phyloP scores from a whole-genome alignment of 2,797 vertebrate species.

The Salarias fasciatus region DNA sequence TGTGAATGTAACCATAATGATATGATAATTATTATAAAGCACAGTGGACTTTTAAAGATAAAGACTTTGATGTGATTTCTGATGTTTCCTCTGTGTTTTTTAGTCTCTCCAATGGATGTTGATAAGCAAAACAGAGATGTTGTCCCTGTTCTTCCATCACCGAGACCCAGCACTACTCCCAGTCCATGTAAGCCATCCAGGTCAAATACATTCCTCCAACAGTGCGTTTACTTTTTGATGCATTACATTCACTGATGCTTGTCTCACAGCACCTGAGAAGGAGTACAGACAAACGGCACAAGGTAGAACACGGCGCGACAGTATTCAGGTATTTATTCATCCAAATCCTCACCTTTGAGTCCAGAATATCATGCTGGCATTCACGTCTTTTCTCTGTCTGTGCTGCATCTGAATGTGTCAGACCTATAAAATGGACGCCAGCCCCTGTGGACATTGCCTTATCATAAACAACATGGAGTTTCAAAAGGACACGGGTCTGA shows the following conservation, averaged over 20 bases:
- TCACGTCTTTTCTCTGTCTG: too few relatives aligned
- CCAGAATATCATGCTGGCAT: too few relatives aligned
- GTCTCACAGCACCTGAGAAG: slow-evolving; percentile 65
- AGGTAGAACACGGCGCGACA: slow-evolving; percentile 68
- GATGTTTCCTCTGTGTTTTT: too few relatives aligned
- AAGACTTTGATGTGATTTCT: too few relatives aligned
- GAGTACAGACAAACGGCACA: slow-evolving; percentile 27
- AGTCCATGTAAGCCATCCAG: slow-evolving; percentile 67
- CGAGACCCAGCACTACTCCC: slow-evolving; percentile 22
- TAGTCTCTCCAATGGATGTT: slow-evolving; percentile 53
- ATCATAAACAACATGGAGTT: slow-evolving; percentile 95
- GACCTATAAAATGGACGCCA: slow-evolving; percentile 87
- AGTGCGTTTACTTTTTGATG: neutral
- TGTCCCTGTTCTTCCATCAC: slow-evolving; percentile 31
- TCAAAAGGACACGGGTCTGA: slow-evolving; percentile 60
- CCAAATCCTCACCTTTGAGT: neutral
- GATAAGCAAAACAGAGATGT: slow-evolving; percentile 32
- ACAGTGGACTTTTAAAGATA: too few relatives aligned
- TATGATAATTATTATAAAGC: too few relatives aligned
- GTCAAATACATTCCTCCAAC: neutral
- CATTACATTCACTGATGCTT: slow-evolving; percentile 3
- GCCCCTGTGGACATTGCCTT: slow-evolving; percentile 89
- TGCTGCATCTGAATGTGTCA: slow-evolving; percentile 47
- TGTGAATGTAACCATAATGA: too few relatives aligned
- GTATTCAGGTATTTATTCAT: slow-evolving; percentile 68